Conservation (phyloP, 2,888 invertebrate species). For the Andrena bicolor region DNA sequence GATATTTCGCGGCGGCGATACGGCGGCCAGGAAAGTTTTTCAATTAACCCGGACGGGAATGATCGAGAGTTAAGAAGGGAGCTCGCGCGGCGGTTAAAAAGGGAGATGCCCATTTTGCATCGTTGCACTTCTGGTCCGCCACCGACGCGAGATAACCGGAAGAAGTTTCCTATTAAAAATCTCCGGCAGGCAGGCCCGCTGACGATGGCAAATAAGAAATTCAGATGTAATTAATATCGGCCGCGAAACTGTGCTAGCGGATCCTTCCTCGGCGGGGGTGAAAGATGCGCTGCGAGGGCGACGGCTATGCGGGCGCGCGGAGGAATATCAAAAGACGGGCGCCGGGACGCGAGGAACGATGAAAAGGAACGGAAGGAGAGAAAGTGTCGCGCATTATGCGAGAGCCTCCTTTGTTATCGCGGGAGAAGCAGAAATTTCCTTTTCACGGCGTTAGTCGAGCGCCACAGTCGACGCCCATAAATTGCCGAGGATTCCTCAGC, state of each 20-base stretch:
- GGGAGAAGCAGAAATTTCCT: conserved; percentile 12
- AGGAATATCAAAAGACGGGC: not conserved
- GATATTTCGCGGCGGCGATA: conserved; percentile 1
- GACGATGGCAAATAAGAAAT: conserved; percentile 55
- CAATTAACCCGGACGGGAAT: conserved; percentile 43
- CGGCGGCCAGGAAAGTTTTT: conserved; percentile 36
- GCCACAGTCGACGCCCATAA: conserved; percentile 54
- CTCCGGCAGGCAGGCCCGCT: conserved; percentile 18
- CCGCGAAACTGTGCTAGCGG: conserved; percentile 41
- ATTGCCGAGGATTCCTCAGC: conserved; percentile 58
- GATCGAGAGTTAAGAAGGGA: conserved; percentile 49
- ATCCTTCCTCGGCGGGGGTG: conserved; percentile 10
- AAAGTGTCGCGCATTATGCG: conserved; percentile 10
- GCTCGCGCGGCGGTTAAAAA: not conserved
- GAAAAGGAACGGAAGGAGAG: not conserved
- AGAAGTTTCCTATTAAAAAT: conserved; percentile 48
- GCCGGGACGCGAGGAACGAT: not conserved
- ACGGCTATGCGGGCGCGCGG: not conserved
- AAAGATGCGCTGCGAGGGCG: not conserved
- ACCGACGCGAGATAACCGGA: conserved; percentile 16
- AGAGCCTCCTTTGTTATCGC: conserved; percentile 4
- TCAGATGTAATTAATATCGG: conserved; percentile 62
- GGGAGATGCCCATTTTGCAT: conserved; percentile 52
- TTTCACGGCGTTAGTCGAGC: conserved; percentile 35
- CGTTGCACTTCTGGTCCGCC: conserved; percentile 51